Percentiles rank a stretch among this genome's conserved stretches.
Conservation (phyloP, 2,113 vertebrate species). For the Phoxinus phoxinus region DNA sequence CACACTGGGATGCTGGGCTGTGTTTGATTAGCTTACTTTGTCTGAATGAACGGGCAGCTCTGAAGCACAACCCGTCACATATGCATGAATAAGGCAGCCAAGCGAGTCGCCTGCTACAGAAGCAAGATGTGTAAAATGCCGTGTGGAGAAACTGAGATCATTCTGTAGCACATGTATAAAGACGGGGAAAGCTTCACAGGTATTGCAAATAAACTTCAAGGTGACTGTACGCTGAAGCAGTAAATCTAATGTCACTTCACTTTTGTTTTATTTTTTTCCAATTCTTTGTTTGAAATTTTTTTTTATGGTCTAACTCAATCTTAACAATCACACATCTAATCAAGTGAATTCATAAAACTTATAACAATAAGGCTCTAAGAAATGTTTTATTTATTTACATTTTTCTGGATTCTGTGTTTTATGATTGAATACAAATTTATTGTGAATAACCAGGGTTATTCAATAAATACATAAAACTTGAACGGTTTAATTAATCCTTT, state of each 20-base stretch:
- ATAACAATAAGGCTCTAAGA: too few relatives aligned
- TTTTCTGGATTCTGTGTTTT: too few relatives aligned
- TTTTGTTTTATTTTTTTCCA: too few relatives aligned
- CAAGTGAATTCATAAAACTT: too few relatives aligned
- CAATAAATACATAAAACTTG: too few relatives aligned
- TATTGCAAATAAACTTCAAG: not conserved
- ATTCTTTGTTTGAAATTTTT: too few relatives aligned
- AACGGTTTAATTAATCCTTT: too few relatives aligned
- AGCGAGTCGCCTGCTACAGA: not conserved
- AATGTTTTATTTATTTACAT: too few relatives aligned
- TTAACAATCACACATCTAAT: too few relatives aligned
- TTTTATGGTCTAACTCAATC: too few relatives aligned
- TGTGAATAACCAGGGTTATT: too few relatives aligned
- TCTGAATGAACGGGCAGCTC: conserved; percentile 1
- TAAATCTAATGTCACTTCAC: not conserved
- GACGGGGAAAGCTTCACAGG: not conserved
- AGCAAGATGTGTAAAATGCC: not conserved
- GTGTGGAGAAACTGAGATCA: not conserved
- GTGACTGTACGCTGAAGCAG: not conserved
- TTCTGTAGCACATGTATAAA: not conserved
- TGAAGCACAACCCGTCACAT: conserved; percentile 1
- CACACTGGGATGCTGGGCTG: not conserved
- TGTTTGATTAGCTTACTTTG: conserved; percentile 24
- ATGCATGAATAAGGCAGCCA: conserved; percentile 12
- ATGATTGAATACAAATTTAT: too few relatives aligned